A percentile compares a stretch with the other conserved stretches of the same genome.
Conservation (phyloP, 2,113 vertebrate genomes). For the Poeciliopsis retropinna region DNA sequence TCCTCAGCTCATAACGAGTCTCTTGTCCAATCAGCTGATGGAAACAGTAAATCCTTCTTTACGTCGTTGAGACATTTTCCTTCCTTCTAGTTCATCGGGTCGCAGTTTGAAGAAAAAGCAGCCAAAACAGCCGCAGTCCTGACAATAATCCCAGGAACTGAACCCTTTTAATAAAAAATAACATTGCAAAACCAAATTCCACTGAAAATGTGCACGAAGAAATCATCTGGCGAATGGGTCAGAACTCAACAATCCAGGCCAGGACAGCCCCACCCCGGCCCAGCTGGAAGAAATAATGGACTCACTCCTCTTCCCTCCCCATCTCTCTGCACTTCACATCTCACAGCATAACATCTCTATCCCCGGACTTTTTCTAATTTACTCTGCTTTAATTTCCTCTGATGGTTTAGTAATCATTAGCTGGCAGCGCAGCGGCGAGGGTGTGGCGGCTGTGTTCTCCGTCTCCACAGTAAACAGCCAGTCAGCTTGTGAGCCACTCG, state of each 20-base stretch:
- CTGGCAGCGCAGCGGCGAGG: conserved; percentile 36
- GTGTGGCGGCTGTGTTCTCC: conserved; percentile 61
- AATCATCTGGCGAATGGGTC: conserved; percentile 64
- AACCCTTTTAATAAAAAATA: conserved; percentile 21
- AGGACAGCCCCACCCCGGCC: conserved; percentile 72
- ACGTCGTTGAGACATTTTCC: conserved; percentile 9
- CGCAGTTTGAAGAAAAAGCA: conserved; percentile 8
- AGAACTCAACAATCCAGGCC: conserved; percentile 61
- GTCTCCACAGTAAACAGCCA: conserved; percentile 67
- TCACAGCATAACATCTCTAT: conserved; percentile 1
- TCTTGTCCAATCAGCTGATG: conserved; percentile 2
- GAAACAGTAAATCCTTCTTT: conserved; percentile 34
- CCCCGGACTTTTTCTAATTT: conserved; percentile 3
- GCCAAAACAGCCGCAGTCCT: conserved; percentile 6
- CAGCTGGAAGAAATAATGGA: conserved; percentile 79
- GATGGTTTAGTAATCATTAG: conserved; percentile 36
- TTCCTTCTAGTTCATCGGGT: conserved; percentile 15
- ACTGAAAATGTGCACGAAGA: conserved; percentile 42
- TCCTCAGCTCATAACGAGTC: conserved; percentile 26
- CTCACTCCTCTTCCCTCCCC: conserved; percentile 46
- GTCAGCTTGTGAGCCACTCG: conserved; percentile 58
- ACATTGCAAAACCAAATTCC: conserved; percentile 19
- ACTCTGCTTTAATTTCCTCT: conserved; percentile 23
- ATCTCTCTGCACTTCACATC: conserved; percentile 8
- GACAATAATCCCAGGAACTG: background rate